Conservation (phyloP, 2,888 invertebrate genomes). For the Timema cristinae region DNA sequence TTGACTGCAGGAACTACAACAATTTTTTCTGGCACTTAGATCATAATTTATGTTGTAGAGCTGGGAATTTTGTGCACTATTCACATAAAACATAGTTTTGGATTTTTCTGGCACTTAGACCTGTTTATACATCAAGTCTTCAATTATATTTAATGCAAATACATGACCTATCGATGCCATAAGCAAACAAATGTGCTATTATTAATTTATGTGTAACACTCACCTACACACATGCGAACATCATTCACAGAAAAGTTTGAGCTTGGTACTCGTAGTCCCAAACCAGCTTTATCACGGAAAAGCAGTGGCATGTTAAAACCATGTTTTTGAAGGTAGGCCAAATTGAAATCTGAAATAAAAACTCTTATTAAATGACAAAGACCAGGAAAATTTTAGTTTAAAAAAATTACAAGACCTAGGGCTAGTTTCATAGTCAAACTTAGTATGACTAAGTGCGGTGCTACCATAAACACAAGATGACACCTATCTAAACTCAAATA, state of each 20-base stretch:
- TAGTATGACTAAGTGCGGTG: no score
- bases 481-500: no score
- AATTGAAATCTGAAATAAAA: slow-evolving; percentile 39
- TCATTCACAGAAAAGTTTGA: slow-evolving; percentile 90
- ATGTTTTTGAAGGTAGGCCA: slow-evolving; percentile 67
- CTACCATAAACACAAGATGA: no score
- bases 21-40: no score
- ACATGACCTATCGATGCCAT: no score
- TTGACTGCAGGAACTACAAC: no score
- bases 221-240: slow-evolving; percentile 88
- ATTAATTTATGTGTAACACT: not conserved
- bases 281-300: slow-evolving; percentile 82
- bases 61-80: not conserved
- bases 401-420: no score
- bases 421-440: no score
- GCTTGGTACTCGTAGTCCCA: slow-evolving; percentile 84
- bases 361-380: no score
- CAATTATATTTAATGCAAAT: not conserved
- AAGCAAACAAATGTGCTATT: no score
- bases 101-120: not conserved
- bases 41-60: no score
- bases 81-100: not conserved
- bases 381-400: no score
- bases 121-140: not conserved
- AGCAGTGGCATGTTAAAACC: slow-evolving; percentile 91